Evolutionary conservation across 2,113 vertebrate species (phyloP).

Genomic region (human): DNA sequence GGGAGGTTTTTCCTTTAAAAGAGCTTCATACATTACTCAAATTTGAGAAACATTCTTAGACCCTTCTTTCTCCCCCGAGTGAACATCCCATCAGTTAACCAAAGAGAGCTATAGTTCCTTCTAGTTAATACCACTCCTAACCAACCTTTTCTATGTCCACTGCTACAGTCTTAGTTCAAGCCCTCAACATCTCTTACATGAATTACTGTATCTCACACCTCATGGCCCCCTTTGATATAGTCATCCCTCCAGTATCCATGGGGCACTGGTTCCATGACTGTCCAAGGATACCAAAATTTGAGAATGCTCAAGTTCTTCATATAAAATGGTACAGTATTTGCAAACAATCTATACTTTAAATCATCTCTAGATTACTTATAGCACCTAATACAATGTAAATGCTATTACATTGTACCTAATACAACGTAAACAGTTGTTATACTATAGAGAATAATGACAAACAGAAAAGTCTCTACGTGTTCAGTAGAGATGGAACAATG

Average conservation of each 20-base stretch:
- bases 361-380: background rate
- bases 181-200: background rate
- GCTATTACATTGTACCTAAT: background rate
- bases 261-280: background rate
- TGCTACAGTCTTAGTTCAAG: background rate
- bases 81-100: background rate
- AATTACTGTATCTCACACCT: background rate
- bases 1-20: background rate
- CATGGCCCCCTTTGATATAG: background rate
- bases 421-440: background rate
- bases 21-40: background rate
- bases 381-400: background rate
- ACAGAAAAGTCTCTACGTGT: background rate
- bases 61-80: background rate
- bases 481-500: background rate
- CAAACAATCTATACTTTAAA: background rate
- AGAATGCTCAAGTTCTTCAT: background rate
- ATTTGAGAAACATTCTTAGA: background rate
- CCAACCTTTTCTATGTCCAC: background rate
- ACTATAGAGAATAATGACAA: background rate
- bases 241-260: background rate
- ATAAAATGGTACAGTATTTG: background rate
- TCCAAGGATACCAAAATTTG: background rate
- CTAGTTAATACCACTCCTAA: background rate
- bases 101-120: background rate